phyloP scores from a whole-genome alignment of 2,888 invertebrate genomes.

The Papilio demoleus region DNA sequence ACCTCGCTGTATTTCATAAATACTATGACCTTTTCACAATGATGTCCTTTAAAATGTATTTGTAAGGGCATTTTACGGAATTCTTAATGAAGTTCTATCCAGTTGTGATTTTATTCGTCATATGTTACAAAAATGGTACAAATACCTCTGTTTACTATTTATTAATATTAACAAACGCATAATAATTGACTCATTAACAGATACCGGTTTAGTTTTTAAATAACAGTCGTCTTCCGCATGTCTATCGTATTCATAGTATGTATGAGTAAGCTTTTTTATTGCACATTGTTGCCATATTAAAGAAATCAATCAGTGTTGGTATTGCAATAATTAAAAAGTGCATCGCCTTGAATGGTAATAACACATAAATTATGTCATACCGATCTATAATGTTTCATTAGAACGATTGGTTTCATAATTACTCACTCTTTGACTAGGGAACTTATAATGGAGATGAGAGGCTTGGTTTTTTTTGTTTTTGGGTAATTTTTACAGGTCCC shows the following conservation, averaged over 20 bases:
- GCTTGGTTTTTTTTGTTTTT: no score
- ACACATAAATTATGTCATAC: constrained; percentile 23
- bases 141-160: neutral
- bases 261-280: neutral
- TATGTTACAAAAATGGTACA: neutral
- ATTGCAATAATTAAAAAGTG: constrained; percentile 26
- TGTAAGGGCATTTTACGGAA: no score
- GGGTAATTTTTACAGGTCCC: no score
- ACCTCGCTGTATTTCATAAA: no score
- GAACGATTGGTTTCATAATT: no score
- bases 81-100: no score
- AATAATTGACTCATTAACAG: constrained; percentile 1
- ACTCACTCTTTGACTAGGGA: no score
- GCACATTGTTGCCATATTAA: constrained; percentile 12
- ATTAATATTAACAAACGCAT: neutral
- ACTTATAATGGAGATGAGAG: no score
- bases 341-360: constrained; percentile 4
- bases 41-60: no score
- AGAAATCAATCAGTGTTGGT: constrained; percentile 14
- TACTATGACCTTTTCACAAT: no score
- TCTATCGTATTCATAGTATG: constrained; percentile 10
- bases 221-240: constrained; percentile 20
- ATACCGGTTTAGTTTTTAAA: constrained; percentile 1
- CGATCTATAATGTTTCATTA: neutral
- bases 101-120: no score